These are phyloP conservation scores for Polydrusus pterygomalis DNA, from an alignment of 2,888 invertebrate species.

Conservation along the genomic window DNA sequence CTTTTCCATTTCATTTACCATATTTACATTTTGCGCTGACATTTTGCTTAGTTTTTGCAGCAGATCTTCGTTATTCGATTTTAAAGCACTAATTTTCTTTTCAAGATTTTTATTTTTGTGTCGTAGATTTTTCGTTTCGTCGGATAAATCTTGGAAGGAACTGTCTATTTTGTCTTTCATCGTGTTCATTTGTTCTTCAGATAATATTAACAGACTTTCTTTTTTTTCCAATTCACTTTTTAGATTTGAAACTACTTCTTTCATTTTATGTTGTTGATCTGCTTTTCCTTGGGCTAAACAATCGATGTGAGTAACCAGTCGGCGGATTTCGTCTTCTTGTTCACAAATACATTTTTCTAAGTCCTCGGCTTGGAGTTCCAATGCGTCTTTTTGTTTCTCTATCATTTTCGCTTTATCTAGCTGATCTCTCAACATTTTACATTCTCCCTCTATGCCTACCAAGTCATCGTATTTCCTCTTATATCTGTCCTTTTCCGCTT, in stretches of 20 bases:
- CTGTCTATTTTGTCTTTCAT: slow-evolving; percentile 66
- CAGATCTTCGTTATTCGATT: slow-evolving; percentile 28
- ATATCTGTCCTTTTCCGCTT: slow-evolving; percentile 68
- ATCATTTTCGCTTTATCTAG: slow-evolving; percentile 64
- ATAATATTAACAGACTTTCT: slow-evolving; percentile 63
- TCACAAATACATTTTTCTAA: slow-evolving; percentile 75
- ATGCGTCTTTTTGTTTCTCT: slow-evolving; percentile 73
- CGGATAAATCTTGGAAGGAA: slow-evolving; percentile 65
- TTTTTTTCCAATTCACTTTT: slow-evolving; percentile 67
- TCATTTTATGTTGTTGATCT: slow-evolving; percentile 68
- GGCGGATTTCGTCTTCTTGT: slow-evolving; percentile 76
- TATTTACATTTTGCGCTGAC: slow-evolving; percentile 20
- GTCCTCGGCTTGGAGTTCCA: slow-evolving; percentile 74
- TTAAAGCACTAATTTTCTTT: not conserved
- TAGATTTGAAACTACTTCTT: slow-evolving; percentile 64
- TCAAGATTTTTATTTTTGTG: slow-evolving; percentile 32
- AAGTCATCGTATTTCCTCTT: slow-evolving; percentile 67
- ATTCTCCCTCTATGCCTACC: slow-evolving; percentile 64
- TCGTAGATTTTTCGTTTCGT: slow-evolving; percentile 60
- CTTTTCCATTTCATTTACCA: slow-evolving; percentile 54
- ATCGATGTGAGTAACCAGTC: slow-evolving; percentile 74
- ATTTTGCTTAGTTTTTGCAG: slow-evolving; percentile 48
- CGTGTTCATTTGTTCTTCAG: slow-evolving; percentile 66
- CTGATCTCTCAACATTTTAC: slow-evolving; percentile 63
- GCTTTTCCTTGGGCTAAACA: slow-evolving; percentile 69